A percentile compares a stretch with the other conserved stretches of the same genome.
Evolutionary conservation across 2,888 invertebrate genomes (phyloP).

Genomic region (Piscicola geometra): DNA sequence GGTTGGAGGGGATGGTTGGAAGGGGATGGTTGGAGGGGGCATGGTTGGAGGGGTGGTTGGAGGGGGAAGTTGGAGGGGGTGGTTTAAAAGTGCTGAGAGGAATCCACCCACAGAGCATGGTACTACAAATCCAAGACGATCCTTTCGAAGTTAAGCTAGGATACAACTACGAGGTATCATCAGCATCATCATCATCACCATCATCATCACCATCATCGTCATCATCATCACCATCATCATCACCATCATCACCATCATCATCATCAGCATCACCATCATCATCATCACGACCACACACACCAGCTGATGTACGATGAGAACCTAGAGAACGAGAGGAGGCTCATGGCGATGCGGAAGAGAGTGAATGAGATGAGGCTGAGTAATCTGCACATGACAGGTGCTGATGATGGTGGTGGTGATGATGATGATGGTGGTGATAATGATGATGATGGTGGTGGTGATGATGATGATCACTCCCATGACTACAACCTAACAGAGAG

Average conservation of each 20-base stretch:
- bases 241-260: not conserved
- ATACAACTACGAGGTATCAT: not conserved
- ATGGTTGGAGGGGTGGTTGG: too few species aligned
- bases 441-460: not conserved
- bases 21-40: too few species aligned
- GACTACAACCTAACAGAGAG: slow-evolving; percentile 53
- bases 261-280: too few species aligned
- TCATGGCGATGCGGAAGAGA: not conserved
- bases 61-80: too few species aligned
- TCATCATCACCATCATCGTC: not conserved
- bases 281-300: not conserved
- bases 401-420: not conserved
- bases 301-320: not conserved
- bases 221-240: not conserved
- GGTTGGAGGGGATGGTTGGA: too few species aligned
- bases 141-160: not conserved
- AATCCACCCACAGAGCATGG: not conserved
- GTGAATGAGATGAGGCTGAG: not conserved
- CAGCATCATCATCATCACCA: not conserved
- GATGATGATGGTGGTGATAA: too few species aligned
- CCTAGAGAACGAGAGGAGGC: not conserved
- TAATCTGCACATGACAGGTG: not conserved
- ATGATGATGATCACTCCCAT: not conserved
- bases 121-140: not conserved
- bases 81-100: too few species aligned